These are phyloP conservation scores for Abrostola tripartita DNA, from an alignment of 2,888 invertebrate genomes.

Conservation along the genomic window DNA sequence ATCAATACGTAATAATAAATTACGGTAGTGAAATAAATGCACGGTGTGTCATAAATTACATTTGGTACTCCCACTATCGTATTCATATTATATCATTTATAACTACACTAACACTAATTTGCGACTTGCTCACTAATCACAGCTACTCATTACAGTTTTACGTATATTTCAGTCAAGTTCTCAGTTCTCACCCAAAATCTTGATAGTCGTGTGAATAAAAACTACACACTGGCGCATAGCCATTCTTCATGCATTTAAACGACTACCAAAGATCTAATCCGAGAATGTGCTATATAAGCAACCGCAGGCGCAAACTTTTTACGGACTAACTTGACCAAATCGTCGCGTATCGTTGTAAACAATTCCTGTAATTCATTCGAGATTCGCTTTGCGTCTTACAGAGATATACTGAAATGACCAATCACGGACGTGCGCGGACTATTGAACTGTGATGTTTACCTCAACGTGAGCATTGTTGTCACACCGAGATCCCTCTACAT, in stretches of 20 bases:
- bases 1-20: constrained; percentile 73
- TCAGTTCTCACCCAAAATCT: constrained; percentile 3
- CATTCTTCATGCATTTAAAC: constrained; percentile 19
- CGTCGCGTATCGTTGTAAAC: constrained; percentile 72
- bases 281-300: constrained; percentile 56
- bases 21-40: constrained; percentile 60
- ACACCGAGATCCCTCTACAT: constrained; percentile 62
- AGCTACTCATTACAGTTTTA: constrained; percentile 5
- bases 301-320: constrained; percentile 60
- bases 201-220: constrained; percentile 5
- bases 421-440: constrained; percentile 81
- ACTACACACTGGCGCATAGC: constrained; percentile 7
- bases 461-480: constrained; percentile 60
- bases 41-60: constrained; percentile 58
- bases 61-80: constrained; percentile 46
- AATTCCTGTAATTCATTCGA: constrained; percentile 81
- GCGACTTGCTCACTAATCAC: no score
- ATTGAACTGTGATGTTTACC: constrained; percentile 72
- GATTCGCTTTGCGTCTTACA: constrained; percentile 80
- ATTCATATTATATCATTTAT: background rate
- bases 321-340: constrained; percentile 63
- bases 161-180: background rate
- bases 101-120: no score
- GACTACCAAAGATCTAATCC: constrained; percentile 19
- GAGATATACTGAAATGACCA: constrained; percentile 87